Evolutionary conservation across 2,888 invertebrate genomes (phyloP).

Genomic region (Aphidoletes aphidimyza): DNA sequence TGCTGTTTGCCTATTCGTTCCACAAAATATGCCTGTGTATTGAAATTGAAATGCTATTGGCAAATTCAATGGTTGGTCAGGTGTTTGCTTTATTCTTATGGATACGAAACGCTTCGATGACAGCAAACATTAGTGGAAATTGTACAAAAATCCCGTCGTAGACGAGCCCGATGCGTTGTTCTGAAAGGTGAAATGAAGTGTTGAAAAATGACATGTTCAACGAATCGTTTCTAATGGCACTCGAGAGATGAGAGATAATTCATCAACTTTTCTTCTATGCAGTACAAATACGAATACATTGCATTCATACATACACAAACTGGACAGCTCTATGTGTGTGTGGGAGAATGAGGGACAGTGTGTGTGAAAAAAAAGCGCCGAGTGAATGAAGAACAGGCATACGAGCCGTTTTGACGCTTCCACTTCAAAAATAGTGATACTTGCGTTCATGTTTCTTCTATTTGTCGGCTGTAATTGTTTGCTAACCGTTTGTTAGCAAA

Average conservation of each 20-base stretch:
- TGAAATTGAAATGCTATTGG: conserved; percentile 42
- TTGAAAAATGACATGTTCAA: conserved; percentile 51
- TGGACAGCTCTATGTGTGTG: too few species aligned
- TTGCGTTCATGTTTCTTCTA: neutral
- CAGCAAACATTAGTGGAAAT: conserved; percentile 18
- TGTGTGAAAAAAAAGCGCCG: neutral
- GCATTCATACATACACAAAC: too few species aligned
- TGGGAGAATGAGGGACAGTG: too few species aligned
- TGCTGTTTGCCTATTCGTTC: conserved; percentile 41
- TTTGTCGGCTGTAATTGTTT: conserved; percentile 19
- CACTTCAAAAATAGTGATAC: conserved; percentile 43
- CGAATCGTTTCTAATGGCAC: conserved; percentile 48
- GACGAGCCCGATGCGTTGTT: neutral
- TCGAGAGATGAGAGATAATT: conserved; percentile 46
- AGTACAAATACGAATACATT: too few species aligned
- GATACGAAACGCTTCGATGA: conserved; percentile 6
- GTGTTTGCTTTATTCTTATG: conserved; percentile 38
- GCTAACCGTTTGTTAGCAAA: conserved; percentile 18
- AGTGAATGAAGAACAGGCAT: neutral
- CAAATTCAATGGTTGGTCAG: conserved; percentile 26
- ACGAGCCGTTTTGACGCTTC: neutral
- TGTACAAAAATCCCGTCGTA: neutral
- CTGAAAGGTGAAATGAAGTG: conserved; percentile 38
- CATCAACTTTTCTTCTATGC: neutral
- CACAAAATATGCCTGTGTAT: conserved; percentile 34